phyloP scores from a whole-genome alignment of 2,113 vertebrate genomes.

The Oreotrochilus melanogaster region DNA sequence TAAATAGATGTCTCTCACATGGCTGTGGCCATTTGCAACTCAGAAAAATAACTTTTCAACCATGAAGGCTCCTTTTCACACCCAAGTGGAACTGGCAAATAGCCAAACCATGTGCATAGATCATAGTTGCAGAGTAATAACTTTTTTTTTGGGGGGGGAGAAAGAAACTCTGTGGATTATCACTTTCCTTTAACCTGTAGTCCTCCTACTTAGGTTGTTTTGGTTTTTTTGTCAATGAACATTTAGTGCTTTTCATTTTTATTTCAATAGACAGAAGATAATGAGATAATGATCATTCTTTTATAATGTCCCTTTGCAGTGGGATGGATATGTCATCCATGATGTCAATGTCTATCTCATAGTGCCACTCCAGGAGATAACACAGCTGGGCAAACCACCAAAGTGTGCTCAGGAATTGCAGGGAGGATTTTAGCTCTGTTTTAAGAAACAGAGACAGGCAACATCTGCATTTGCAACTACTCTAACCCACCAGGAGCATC shows the following conservation, averaged over 20 bases:
- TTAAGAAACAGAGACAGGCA: neutral
- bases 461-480: neutral
- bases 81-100: slow-evolving; percentile 56
- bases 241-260: neutral
- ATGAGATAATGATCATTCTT: neutral
- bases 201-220: neutral
- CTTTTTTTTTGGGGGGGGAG: neutral
- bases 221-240: neutral
- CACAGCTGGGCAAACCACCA: neutral
- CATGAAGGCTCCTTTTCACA: slow-evolving; percentile 66
- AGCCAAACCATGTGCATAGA: slow-evolving; percentile 31
- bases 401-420: neutral
- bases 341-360: neutral
- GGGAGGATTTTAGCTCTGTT: neutral
- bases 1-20: slow-evolving; percentile 37
- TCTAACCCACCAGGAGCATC: neutral
- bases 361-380: neutral
- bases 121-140: neutral
- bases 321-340: neutral
- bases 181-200: slow-evolving; percentile 21
- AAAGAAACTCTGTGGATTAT: slow-evolving; percentile 59
- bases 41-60: slow-evolving; percentile 56
- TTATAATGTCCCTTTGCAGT: neutral
- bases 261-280: neutral
- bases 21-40: neutral